These are phyloP conservation scores for Ceramica pisi DNA, from an alignment of 2,888 invertebrate species.

Conservation along the genomic window DNA sequence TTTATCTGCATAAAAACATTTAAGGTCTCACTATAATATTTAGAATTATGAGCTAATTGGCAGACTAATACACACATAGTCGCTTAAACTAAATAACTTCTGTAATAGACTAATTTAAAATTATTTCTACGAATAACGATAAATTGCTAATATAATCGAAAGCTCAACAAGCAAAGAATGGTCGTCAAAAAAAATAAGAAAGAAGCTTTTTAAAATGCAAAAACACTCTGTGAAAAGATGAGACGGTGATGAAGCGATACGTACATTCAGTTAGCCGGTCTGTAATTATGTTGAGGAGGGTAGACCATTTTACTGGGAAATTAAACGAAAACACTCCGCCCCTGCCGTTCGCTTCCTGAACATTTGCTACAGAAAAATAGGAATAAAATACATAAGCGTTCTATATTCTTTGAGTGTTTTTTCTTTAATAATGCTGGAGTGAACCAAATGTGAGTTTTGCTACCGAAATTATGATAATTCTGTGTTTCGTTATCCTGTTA, in stretches of 20 bases:
- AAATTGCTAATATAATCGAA: constrained; percentile 12
- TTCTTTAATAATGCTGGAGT: constrained; percentile 21
- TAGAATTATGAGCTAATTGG: too few relatives aligned
- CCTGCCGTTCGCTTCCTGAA: constrained; percentile 68
- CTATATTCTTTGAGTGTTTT: constrained; percentile 48
- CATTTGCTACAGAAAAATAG: constrained; percentile 67
- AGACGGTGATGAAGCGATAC: constrained; percentile 80
- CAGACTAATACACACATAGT: too few relatives aligned
- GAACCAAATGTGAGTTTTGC: constrained; percentile 22
- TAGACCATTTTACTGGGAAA: constrained; percentile 84
- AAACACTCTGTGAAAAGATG: constrained; percentile 77
- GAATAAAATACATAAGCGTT: constrained; percentile 53
- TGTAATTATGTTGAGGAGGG: constrained; percentile 85
- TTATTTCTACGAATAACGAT: too few relatives aligned
- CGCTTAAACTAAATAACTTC: too few relatives aligned
- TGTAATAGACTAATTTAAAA: not conserved
- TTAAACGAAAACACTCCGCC: constrained; percentile 86
- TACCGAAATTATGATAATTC: constrained; percentile 34
- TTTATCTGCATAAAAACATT: too few relatives aligned
- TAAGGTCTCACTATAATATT: too few relatives aligned
- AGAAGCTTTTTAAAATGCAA: constrained; percentile 80
- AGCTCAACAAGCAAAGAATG: constrained; percentile 64
- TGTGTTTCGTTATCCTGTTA: constrained; percentile 24
- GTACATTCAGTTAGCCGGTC: constrained; percentile 79
- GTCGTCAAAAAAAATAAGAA: constrained; percentile 69